phyloP scores from a whole-genome alignment of 2,113 vertebrate species.

The Ceyx melanurus region DNA sequence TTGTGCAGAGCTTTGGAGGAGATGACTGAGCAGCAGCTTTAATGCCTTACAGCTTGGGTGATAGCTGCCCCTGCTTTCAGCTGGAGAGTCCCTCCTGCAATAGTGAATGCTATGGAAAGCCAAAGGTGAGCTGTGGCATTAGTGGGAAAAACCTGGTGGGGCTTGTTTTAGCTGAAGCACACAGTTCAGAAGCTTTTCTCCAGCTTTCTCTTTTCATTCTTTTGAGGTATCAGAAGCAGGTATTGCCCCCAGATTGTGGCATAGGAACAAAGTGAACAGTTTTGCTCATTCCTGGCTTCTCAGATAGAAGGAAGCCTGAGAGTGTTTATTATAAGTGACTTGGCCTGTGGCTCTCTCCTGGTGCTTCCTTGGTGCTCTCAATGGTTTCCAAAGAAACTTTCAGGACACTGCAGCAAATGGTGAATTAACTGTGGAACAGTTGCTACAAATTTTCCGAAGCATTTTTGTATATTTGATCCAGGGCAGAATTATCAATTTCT shows the following conservation, averaged over 20 bases:
- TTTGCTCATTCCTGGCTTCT: not conserved
- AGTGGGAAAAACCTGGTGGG: not conserved
- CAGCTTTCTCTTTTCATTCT: not conserved
- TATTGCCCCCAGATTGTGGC: not conserved
- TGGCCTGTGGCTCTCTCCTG: not conserved
- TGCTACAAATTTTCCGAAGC: not conserved
- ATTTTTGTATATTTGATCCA: not conserved
- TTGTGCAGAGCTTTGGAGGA: not conserved
- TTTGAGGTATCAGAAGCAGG: not conserved
- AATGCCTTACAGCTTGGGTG: not conserved
- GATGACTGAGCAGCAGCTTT: not conserved
- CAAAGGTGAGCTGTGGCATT: not conserved
- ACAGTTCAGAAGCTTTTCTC: not conserved
- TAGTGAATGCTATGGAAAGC: not conserved
- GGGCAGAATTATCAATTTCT: not conserved
- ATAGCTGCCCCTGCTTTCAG: not conserved
- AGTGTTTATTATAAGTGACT: not conserved
- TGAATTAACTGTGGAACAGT: not conserved
- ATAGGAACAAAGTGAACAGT: not conserved
- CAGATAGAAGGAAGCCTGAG: not conserved
- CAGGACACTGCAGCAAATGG: not conserved
- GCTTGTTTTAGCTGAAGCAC: not conserved
- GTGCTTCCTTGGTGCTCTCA: not conserved
- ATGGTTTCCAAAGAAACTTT: not conserved
- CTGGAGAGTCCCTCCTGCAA: not conserved